Base-by-base conservation (phyloP, 2,113 vertebrate genomes). In the Hypanus sabinus region DNA sequence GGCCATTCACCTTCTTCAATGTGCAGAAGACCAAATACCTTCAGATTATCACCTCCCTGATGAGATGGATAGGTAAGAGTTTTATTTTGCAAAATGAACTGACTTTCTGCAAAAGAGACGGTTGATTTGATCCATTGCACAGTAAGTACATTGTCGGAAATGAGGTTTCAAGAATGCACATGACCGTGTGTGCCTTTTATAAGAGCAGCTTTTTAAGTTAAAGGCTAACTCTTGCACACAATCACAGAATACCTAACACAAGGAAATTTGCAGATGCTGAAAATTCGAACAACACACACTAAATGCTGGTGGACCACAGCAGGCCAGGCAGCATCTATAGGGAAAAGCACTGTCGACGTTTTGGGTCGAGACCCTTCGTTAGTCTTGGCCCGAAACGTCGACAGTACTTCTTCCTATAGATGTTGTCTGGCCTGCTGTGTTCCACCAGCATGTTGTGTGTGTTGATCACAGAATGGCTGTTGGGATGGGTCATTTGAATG, bases 1-100 rank as follows among this genome's bases (percentile, higher is more conserved):
- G 98, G n/a, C 99, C 99, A 0, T 99, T 99, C 95, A 98, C 98
- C 94, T 99, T 99, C 96, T 99, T 99, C 95, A 98, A 97, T 0
- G 98, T 98, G 73, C 99, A 99, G 97, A 99, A 99, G 96, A 99
- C 99, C 77, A 99, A 99, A 95, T 99, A 99, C 94, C 98, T 99
- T 16, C 99, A 99, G 96, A 98, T 99, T 94, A 95, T 99, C 95
- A 99, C 99, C 0, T 99, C 99, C 0, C 96, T 99, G 76, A 99
- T 99, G 99, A 97, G 99, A 94, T 99, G 99, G 99, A 97, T 99
- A 18, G 99, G 99, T 99, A 96, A 99, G 98, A 97, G 94, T 46
- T 92, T 55, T 46, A 27, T 73, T 55, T 93, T 73, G 73, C 71
- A 57, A 55, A 90, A 36, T 73, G 22, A 73, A 24, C 71, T 24